These are phyloP conservation scores for Phenacoccus solenopsis DNA, from an alignment of 1,140 invertebrate species.

Conservation along the genomic window DNA sequence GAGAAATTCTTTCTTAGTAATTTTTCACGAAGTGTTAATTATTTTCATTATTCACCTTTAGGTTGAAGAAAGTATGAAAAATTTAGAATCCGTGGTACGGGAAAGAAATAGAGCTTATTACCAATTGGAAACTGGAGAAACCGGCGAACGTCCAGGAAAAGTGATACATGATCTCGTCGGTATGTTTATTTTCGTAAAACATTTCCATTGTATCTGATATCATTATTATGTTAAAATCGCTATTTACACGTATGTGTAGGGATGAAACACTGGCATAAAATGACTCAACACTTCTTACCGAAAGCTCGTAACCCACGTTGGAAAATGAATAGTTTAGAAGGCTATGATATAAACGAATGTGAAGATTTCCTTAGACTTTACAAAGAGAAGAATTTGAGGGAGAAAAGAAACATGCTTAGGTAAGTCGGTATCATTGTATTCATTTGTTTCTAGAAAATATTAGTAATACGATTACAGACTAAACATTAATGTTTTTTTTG, in stretches of 20 bases:
- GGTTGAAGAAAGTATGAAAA: constrained; percentile 86
- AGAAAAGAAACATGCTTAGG: constrained; percentile 41
- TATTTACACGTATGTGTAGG: constrained; percentile 27
- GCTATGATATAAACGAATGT: constrained; percentile 40
- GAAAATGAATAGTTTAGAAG: constrained; percentile 37
- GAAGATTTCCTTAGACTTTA: constrained; percentile 48
- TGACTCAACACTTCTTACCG: constrained; percentile 41
- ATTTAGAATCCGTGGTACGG: constrained; percentile 78
- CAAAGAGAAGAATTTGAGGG: constrained; percentile 47
- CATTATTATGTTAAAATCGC: no score
- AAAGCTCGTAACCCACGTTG: constrained; percentile 46
- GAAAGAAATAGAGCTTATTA: constrained; percentile 89
- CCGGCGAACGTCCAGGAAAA: constrained; percentile 56
- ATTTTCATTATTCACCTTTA: constrained; percentile 28
- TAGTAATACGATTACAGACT: not conserved
- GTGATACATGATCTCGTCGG: constrained; percentile 46
- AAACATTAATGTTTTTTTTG: constrained; percentile 12
- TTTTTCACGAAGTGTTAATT: not conserved
- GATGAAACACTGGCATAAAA: constrained; percentile 31
- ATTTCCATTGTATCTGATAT: no score
- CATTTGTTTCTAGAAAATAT: constrained; percentile 7
- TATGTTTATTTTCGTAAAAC: constrained; percentile 23
- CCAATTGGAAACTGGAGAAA: constrained; percentile 76
- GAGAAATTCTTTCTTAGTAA: not conserved
- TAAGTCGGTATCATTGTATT: constrained; percentile 26